These are phyloP conservation scores for Agelas oroides DNA, from an alignment of 37 sponge, comb jelly and placozoan genomes.

Conservation along the genomic window DNA sequence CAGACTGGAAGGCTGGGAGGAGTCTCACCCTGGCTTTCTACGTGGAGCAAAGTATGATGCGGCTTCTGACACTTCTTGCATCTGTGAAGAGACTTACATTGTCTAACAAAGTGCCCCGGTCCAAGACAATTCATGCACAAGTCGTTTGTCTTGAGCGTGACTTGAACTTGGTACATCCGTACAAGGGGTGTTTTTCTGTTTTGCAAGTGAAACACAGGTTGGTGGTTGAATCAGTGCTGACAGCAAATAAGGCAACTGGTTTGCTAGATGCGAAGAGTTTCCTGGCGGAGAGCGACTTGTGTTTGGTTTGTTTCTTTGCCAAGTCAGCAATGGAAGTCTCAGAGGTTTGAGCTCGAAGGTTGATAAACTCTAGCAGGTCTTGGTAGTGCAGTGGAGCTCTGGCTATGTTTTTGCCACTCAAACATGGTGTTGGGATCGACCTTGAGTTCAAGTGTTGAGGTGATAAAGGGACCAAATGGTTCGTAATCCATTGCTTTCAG, in stretches of 20 bases:
- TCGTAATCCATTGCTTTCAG: slow-evolving; percentile 41
- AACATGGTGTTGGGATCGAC: no score
- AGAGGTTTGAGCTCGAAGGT: slow-evolving; percentile 54
- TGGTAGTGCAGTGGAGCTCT: slow-evolving; percentile 50
- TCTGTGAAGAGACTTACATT: no score
- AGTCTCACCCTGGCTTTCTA: no score
- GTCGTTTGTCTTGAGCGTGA: not conserved
- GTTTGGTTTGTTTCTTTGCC: no score
- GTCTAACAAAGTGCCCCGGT: no score
- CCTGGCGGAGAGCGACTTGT: no score
- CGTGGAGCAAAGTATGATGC: no score
- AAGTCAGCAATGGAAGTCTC: not conserved
- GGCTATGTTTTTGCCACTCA: slow-evolving; percentile 20
- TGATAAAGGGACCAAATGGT: slow-evolving; percentile 19
- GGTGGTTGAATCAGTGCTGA: not conserved
- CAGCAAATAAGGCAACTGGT: slow-evolving; percentile 6
- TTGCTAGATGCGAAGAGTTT: no score
- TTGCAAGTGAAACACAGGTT: not conserved
- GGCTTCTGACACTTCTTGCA: no score
- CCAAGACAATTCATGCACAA: slow-evolving; percentile 11
- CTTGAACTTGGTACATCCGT: slow-evolving; percentile 19
- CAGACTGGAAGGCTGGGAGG: no score
- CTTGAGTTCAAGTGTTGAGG: slow-evolving; percentile 38
- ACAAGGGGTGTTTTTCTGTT: slow-evolving; percentile 27
- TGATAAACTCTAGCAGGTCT: slow-evolving; percentile 37